Conservation (phyloP, 2,888 invertebrate species). For the Troides oblongomaculatus region DNA sequence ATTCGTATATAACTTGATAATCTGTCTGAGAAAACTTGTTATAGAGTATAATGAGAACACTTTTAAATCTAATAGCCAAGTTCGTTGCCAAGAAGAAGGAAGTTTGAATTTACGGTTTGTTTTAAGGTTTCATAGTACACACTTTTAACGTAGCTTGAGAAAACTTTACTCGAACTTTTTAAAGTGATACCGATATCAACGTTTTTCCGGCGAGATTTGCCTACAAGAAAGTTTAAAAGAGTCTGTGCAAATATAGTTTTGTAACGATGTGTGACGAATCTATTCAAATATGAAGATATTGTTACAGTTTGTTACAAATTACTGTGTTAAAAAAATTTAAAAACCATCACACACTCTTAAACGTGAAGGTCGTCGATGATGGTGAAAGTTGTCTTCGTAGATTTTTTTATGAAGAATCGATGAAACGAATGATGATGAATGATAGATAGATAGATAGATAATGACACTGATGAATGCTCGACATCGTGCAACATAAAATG, state of each 20-base stretch:
- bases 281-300: no score
- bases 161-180: not conserved
- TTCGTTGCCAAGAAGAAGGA: not conserved
- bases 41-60: not conserved
- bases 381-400: no score
- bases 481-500: no score
- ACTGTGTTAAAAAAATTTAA: no score
- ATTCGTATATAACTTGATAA: no score
- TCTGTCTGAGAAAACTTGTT: not conserved
- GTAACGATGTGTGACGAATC: not conserved
- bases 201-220: not conserved
- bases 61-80: not conserved
- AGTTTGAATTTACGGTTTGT: not conserved
- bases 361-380: no score
- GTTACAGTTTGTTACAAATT: no score
- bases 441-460: no score
- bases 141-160: conserved; percentile 9
- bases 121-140: conserved; percentile 7
- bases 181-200: not conserved
- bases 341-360: no score
- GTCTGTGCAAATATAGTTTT: not conserved
- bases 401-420: no score
- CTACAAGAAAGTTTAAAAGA: not conserved
- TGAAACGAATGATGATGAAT: no score
- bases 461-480: no score